phyloP scores from a whole-genome alignment of 2,113 vertebrate species.

The Pelecanoides urinatrix region DNA sequence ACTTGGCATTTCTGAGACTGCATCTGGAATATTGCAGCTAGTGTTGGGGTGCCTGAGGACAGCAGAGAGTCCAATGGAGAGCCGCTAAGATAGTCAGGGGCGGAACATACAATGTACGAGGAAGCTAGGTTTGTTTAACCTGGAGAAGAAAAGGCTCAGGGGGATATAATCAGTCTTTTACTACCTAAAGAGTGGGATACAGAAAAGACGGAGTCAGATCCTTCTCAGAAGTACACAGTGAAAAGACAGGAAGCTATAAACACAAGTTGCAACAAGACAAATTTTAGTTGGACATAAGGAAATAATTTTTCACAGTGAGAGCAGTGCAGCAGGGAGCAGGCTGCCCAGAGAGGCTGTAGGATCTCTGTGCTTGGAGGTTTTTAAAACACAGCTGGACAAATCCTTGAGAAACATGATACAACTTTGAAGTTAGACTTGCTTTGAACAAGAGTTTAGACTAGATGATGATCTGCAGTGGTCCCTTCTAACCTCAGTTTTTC shows the following conservation, averaged over 20 bases:
- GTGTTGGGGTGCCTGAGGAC: background rate
- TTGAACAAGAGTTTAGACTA: background rate
- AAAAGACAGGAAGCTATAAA: background rate
- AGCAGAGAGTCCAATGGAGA: background rate
- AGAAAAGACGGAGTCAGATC: background rate
- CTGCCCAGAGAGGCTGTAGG: background rate
- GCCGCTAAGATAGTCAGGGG: no score
- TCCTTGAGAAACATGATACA: background rate
- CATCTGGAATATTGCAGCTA: background rate
- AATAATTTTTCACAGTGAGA: background rate
- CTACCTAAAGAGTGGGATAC: background rate
- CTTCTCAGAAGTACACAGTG: background rate
- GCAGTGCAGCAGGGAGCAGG: background rate
- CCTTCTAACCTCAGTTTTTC: background rate
- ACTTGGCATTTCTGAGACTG: background rate
- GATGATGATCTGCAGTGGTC: background rate
- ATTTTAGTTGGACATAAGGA: background rate
- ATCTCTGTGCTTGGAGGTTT: background rate
- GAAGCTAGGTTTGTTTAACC: background rate
- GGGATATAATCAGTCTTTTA: background rate
- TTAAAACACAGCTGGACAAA: background rate
- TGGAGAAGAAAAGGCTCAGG: background rate
- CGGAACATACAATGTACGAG: accelerated
- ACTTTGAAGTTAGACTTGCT: background rate
- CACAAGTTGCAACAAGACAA: background rate